These are phyloP conservation scores for Chelonus insularis DNA, from an alignment of 1,140 invertebrate species.

Conservation along the genomic window DNA sequence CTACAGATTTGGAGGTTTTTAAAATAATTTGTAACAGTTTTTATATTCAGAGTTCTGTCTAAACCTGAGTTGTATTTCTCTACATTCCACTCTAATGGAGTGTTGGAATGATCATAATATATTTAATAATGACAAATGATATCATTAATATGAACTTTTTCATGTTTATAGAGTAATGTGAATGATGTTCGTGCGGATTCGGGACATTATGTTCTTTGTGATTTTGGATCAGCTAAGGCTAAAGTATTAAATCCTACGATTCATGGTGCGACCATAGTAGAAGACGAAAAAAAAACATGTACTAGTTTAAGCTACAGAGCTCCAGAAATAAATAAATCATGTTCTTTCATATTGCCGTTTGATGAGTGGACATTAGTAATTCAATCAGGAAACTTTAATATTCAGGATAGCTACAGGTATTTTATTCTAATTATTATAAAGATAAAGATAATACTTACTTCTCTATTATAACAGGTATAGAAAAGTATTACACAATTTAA, in stretches of 20 bases:
- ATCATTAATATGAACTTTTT: no score
- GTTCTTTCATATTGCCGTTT: conserved; percentile 91
- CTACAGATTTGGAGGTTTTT: no score
- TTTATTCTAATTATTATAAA: conserved; percentile 14
- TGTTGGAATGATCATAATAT: no score
- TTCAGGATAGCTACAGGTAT: conserved; percentile 84
- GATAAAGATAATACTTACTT: neutral
- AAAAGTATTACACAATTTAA: conserved; percentile 56
- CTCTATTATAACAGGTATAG: conserved; percentile 48
- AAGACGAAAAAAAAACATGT: conserved; percentile 94
- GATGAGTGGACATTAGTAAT: conserved; percentile 93
- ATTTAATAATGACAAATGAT: no score
- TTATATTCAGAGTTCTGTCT: no score
- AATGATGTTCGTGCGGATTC: conserved; percentile 78
- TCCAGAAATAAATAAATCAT: conserved; percentile 94
- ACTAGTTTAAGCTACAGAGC: conserved; percentile 91
- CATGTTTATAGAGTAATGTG: conserved; percentile 80
- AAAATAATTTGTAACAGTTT: no score
- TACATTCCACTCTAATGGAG: no score
- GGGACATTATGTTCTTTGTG: conserved; percentile 82
- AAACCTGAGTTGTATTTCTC: no score
- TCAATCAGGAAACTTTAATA: conserved; percentile 85
- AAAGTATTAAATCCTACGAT: conserved; percentile 74
- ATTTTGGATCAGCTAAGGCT: conserved; percentile 89
- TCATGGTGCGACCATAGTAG: conserved; percentile 74